These are phyloP conservation scores for Muraenolepis orangiensis DNA, from an alignment of 2,797 vertebrate species.

Conservation along the genomic window DNA sequence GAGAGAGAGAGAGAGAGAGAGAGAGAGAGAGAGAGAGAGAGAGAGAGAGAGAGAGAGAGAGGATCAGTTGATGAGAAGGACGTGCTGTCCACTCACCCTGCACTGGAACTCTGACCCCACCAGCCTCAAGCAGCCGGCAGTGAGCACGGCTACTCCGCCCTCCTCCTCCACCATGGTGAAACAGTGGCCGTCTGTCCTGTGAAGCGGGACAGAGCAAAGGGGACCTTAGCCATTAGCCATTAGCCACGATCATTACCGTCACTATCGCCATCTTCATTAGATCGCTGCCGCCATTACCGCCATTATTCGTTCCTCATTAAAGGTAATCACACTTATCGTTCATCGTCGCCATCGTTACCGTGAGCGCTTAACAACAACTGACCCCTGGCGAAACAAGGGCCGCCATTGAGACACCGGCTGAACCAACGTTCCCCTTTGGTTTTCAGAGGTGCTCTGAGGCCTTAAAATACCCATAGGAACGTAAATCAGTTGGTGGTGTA, in stretches of 20 bases:
- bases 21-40: too few relatives aligned
- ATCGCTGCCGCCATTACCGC: too few relatives aligned
- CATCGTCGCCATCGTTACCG: neutral
- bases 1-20: too few relatives aligned
- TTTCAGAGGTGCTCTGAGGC: too few relatives aligned
- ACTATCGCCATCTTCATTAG: too few relatives aligned
- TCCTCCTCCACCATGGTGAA: slow-evolving; percentile 96
- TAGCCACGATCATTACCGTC: neutral
- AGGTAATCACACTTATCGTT: too few relatives aligned
- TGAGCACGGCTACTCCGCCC: slow-evolving; percentile 80
- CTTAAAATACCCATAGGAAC: too few relatives aligned
- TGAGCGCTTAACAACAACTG: neutral
- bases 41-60: too few relatives aligned
- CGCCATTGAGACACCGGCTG: neutral
- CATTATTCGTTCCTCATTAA: too few relatives aligned
- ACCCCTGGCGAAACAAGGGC: neutral
- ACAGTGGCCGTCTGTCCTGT: slow-evolving; percentile 92
- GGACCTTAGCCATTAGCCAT: neutral
- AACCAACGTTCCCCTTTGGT: too few relatives aligned
- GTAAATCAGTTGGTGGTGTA: too few relatives aligned
- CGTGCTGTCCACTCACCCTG: slow-evolving; percentile 72
- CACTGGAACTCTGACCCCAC: slow-evolving; percentile 95
- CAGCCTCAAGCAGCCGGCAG: slow-evolving; percentile 88
- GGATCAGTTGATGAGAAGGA: neutral
- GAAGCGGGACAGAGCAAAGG: neutral